A percentile compares a stretch with the other conserved stretches of the same genome.
Evolutionary conservation across 1,140 invertebrate species (phyloP).

Genomic region (Temnothorax nylanderi): DNA sequence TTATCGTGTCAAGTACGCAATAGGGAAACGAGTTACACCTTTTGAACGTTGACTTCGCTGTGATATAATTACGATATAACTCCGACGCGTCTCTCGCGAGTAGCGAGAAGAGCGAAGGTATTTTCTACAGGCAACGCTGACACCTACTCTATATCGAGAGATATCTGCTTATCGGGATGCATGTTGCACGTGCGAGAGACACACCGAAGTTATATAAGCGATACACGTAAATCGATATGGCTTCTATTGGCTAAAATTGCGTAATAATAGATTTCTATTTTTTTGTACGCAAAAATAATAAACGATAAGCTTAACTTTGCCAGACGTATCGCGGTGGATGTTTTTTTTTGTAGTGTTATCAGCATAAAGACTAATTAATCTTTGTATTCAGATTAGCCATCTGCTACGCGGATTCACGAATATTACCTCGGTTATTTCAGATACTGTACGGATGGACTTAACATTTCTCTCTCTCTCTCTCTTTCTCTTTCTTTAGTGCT

Average conservation of each 20-base stretch:
- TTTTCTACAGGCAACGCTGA: neutral
- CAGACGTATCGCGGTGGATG: neutral
- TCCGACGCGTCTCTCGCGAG: neutral
- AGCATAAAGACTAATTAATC: neutral
- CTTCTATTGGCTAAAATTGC: neutral
- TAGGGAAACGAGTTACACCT: constrained; percentile 27
- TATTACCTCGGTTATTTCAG: neutral
- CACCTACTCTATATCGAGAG: neutral
- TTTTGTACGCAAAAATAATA: constrained; percentile 8
- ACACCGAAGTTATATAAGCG: neutral
- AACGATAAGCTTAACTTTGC: neutral
- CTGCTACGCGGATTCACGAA: neutral
- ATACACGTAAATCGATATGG: neutral
- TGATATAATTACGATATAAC: constrained; percentile 43
- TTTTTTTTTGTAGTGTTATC: neutral
- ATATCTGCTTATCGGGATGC: neutral
- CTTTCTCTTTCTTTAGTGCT: neutral
- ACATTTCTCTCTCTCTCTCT: neutral
- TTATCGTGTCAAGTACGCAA: constrained; percentile 42
- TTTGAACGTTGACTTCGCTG: constrained; percentile 31
- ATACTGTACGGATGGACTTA: neutral
- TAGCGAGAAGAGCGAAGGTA: neutral
- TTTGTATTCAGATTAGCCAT: neutral
- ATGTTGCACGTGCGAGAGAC: neutral
- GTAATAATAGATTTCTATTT: neutral